Conservation (phyloP, 2,888 invertebrate species). For the Dicroscelio sp. region DNA sequence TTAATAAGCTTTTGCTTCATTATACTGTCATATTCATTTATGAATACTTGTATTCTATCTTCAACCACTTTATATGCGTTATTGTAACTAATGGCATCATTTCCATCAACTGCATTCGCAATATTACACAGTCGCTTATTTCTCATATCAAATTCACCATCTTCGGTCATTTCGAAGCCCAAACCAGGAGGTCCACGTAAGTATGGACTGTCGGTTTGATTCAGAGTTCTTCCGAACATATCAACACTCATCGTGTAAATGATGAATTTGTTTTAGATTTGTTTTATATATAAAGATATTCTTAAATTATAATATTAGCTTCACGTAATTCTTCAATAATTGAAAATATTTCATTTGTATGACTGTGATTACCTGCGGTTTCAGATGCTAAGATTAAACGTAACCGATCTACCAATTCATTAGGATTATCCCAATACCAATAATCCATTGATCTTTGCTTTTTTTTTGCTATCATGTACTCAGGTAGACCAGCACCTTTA, state of each 20-base stretch:
- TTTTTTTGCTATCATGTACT: slow-evolving; percentile 10
- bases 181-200: slow-evolving; percentile 15
- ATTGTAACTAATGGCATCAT: not conserved
- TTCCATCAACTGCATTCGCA: not conserved
- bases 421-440: slow-evolving; percentile 77
- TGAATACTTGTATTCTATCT: too few species aligned
- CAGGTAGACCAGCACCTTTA: not conserved
- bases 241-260: slow-evolving; percentile 35
- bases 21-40: too few species aligned
- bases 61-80: too few species aligned
- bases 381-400: slow-evolving; percentile 69
- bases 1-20: too few species aligned
- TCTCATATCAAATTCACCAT: slow-evolving; percentile 20
- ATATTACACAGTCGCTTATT: slow-evolving; percentile 21
- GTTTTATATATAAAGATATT: not conserved
- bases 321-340: too few species aligned
- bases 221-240: slow-evolving; percentile 20
- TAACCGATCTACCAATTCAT: slow-evolving; percentile 76
- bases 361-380: slow-evolving; percentile 72
- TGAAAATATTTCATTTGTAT: slow-evolving; percentile 75
- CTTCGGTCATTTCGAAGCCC: slow-evolving; percentile 18
- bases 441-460: slow-evolving; percentile 55
- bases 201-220: not conserved
- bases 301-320: too few species aligned
- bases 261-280: too few species aligned